Evolutionary conservation across 1,140 invertebrate species (phyloP), one percentile per base, ranked within the genome.

Genomic region (Kradibia gibbosae): DNA sequence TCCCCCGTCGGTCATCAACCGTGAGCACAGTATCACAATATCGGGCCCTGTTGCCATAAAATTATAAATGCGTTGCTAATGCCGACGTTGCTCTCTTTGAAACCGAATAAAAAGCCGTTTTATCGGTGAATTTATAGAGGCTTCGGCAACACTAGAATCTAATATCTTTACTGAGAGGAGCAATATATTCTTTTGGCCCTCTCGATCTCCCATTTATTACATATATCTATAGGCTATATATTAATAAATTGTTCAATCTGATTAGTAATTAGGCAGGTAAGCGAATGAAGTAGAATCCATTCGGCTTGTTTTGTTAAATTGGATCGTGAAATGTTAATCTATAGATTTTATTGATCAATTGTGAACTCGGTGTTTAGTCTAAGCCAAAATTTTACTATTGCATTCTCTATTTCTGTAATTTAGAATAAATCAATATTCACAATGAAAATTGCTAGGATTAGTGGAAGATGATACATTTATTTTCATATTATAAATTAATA

Each of bases 211-310:
- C 31, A n/a, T 57, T 22, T n/a, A 1, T 0, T 42, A 25, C 22
- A 31, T 45, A 62, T 25, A 7, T 45, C 25, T 53, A 50, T 80
- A 80, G 48, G 17, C 20, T 20, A 42, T 31, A 15, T 57, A 65
- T 34, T 75, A 74, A 81, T 81, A 60, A 81, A 39, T 81, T 48
- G 80, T 34, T 34, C 50, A 36, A 71, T 81, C 65, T 72, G 73
- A 81, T 81, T 48, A 81, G 50, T 39, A 71, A 81, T 77, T 81
- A 77, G 36, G 25, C 50, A 48, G 48, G 42, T 81, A 81, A 81
- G 53, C 25, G 60, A 75, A 34, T 75, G 28, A 60, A 22, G 31
- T 1, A 17, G 55, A 4, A 2, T 71, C 34, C 13, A 67, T 25
- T 50, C 10, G 25, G 39, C 1, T 11, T 70, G 50, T 79, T 50